These are phyloP conservation scores for Plectrocnemia conspersa DNA, from an alignment of 1,140 invertebrate genomes.

Conservation along the genomic window DNA sequence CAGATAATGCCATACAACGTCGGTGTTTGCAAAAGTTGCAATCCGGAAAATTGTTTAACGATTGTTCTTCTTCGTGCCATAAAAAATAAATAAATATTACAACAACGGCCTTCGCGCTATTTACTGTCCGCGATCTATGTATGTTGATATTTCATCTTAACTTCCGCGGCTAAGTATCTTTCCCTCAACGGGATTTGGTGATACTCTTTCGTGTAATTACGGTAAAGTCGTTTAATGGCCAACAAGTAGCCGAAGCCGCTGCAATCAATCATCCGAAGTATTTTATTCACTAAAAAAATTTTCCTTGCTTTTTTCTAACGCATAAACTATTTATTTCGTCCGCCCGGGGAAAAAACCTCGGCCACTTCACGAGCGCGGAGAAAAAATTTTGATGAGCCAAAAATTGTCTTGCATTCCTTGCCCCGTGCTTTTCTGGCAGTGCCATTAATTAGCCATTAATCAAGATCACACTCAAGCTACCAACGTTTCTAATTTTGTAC, in stretches of 20 bases:
- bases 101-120: too few relatives aligned
- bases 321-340: neutral
- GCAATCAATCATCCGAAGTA: constrained; percentile 18
- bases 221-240: neutral
- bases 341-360: too few relatives aligned
- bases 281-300: constrained; percentile 4
- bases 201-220: too few relatives aligned
- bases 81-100: too few relatives aligned
- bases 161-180: too few relatives aligned
- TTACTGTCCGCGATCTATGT: too few relatives aligned
- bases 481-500: constrained; percentile 8
- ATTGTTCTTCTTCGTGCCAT: too few relatives aligned
- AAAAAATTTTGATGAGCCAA: constrained; percentile 19
- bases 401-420: constrained; percentile 21
- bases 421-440: constrained; percentile 9
- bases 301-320: neutral
- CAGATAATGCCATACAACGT: too few relatives aligned
- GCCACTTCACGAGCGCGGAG: constrained; percentile 4
- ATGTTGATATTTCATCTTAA: too few relatives aligned
- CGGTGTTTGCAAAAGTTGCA: too few relatives aligned
- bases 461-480: constrained; percentile 24
- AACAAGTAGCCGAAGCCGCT: constrained; percentile 14
- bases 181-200: too few relatives aligned
- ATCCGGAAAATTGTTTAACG: too few relatives aligned
- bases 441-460: constrained; percentile 29